Percentiles rank a stretch among this genome's conserved stretches.
Conservation (phyloP, 2,888 invertebrate species). For the Timema podura region DNA sequence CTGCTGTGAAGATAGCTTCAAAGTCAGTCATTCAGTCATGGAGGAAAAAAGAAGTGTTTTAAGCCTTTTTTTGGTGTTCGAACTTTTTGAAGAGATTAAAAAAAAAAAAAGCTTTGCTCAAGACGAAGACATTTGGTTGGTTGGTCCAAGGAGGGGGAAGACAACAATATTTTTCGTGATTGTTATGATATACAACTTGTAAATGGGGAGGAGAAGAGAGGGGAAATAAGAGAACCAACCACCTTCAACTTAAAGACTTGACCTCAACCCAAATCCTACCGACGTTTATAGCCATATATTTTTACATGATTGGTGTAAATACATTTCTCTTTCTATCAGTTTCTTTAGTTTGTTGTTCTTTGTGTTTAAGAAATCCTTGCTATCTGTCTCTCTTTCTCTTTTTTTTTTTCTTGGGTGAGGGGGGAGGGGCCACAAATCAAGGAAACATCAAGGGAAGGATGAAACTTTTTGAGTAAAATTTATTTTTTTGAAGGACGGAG, state of each 20-base stretch:
- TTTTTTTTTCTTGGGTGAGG: no score
- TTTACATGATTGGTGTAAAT: slow-evolving; percentile 31
- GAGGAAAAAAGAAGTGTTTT: slow-evolving; percentile 10
- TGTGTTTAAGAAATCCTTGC: slow-evolving; percentile 10
- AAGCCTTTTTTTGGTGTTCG: slow-evolving; percentile 15
- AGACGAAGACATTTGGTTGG: no score
- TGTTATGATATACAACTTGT: slow-evolving; percentile 26
- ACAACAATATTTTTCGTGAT: no score
- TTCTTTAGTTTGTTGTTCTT: slow-evolving; percentile 9
- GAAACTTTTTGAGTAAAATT: no score
- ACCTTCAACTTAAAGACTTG: slow-evolving; percentile 20
- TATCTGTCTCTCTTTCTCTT: no score
- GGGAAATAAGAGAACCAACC: slow-evolving; percentile 7
- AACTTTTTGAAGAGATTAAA: no score
- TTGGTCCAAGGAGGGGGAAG: no score
- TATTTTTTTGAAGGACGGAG: slow-evolving; percentile 19
- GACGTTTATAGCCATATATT: slow-evolving; percentile 33
- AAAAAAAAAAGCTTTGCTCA: no score
- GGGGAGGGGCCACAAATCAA: slow-evolving; percentile 28
- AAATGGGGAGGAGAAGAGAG: slow-evolving; percentile 10
- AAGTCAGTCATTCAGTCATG: slow-evolving; percentile 27
- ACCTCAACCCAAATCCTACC: slow-evolving; percentile 33
- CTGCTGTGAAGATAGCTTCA: slow-evolving; percentile 29
- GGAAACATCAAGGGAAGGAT: no score
- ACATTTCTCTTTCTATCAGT: not conserved